A percentile compares a stretch with the other conserved stretches of the same genome.
Conservation (phyloP, 2,797 vertebrate genomes). For the Arctocebus calabarensis region DNA sequence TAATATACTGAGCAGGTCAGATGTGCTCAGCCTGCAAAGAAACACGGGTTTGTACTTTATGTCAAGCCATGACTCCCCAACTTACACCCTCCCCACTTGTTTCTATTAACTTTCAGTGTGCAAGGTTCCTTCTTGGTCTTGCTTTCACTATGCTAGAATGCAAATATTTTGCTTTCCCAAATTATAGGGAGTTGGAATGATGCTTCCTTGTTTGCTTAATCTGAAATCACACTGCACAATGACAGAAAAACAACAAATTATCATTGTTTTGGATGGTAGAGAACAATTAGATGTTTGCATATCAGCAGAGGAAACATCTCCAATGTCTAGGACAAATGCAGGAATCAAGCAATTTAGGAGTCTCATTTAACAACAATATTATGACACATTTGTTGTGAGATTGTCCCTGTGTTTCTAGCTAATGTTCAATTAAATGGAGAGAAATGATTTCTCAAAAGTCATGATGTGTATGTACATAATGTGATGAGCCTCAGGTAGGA, state of each 20-base stretch:
- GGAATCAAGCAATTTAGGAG: constrained; percentile 52
- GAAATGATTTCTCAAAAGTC: constrained; percentile 47
- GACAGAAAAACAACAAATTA: constrained; percentile 57
- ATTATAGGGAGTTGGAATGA: constrained; percentile 10
- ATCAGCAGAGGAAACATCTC: not conserved
- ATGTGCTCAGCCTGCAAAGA: not conserved
- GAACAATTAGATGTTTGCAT: constrained; percentile 67
- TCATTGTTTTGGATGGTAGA: constrained; percentile 45
- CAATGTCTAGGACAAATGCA: not conserved
- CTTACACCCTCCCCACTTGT: not conserved
- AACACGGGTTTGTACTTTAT: not conserved
- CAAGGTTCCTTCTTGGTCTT: not conserved
- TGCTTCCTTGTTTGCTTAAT: constrained; percentile 51
- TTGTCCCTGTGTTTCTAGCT: constrained; percentile 33
- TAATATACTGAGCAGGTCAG: not conserved
- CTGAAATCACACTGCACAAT: constrained; percentile 39
- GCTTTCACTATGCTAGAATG: constrained; percentile 7
- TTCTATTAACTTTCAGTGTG: not conserved
- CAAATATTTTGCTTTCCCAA: constrained; percentile 29
- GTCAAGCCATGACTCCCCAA: not conserved
- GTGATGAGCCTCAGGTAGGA: constrained; percentile 31
- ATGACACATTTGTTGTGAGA: constrained; percentile 51
- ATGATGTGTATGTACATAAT: not conserved
- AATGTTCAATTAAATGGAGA: not conserved
- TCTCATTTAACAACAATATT: constrained; percentile 16